A percentile compares a stretch with the other conserved stretches of the same genome.
Conservation (phyloP, 2,888 invertebrate genomes). For the Calameuta idolon region DNA sequence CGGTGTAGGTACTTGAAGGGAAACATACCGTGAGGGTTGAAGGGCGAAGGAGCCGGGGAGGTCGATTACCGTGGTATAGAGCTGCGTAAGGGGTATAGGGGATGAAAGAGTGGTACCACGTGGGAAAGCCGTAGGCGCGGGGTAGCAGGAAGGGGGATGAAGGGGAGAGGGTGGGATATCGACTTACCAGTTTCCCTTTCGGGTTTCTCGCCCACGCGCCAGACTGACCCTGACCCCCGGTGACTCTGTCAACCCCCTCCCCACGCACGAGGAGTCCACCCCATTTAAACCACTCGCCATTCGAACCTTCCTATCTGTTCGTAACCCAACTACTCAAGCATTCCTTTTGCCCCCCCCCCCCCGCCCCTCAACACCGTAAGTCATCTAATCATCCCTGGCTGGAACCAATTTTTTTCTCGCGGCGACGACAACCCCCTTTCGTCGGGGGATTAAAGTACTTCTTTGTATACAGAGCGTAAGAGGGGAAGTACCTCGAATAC, state of each 20-base stretch:
- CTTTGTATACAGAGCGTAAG: no score
- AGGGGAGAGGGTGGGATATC: constrained; percentile 2
- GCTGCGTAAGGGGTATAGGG: not conserved
- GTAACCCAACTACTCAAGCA: not conserved
- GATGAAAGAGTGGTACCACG: constrained; percentile 1
- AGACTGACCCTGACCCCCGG: constrained; percentile 11
- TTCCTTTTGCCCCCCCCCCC: no score
- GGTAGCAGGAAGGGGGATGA: no score
- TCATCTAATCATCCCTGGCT: not conserved
- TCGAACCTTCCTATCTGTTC: not conserved
- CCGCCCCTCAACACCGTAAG: not conserved
- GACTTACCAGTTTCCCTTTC: constrained; percentile 11
- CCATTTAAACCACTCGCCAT: not conserved
- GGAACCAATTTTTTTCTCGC: not conserved
- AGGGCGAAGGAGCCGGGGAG: not conserved
- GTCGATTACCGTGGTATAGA: not conserved
- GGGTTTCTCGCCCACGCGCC: constrained; percentile 14
- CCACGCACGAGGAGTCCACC: not conserved
- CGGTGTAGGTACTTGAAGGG: not conserved
- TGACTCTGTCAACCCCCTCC: not conserved
- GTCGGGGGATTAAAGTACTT: not conserved
- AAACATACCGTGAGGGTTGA: not conserved
- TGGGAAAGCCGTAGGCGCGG: constrained; percentile 2
- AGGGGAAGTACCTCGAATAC: not conserved
- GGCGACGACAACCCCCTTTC: not conserved